Percentiles rank a stretch among this genome's conserved stretches.
Conservation (phyloP, 2,888 invertebrate species). For the Homarus gammarus region DNA sequence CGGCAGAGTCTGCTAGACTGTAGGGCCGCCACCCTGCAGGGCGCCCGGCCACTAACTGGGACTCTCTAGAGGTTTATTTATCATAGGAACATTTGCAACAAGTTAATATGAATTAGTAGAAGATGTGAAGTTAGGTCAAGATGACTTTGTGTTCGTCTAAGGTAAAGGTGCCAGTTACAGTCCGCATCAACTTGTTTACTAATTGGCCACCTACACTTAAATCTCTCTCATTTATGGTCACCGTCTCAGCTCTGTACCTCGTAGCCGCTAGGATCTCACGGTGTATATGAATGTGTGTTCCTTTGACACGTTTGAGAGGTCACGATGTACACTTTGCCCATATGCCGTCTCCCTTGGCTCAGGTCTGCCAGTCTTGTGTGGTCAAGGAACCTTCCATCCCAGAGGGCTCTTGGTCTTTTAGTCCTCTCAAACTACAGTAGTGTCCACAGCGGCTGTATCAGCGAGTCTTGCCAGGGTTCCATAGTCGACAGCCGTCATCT, state of each 20-base stretch:
- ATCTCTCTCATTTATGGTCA: constrained; percentile 24
- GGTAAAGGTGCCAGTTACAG: background rate
- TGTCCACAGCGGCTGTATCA: background rate
- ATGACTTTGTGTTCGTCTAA: background rate
- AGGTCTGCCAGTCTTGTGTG: constrained; percentile 23
- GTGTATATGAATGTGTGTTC: constrained; percentile 60
- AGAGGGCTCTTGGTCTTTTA: background rate
- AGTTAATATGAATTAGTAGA: background rate
- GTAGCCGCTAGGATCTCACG: constrained; percentile 55
- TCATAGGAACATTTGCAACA: background rate
- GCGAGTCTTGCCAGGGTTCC: background rate
- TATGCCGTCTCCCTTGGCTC: constrained; percentile 43
- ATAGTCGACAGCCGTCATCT: background rate
- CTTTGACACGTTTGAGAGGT: constrained; percentile 49
- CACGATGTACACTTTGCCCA: constrained; percentile 35
- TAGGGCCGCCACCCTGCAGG: background rate
- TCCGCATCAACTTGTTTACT: background rate
- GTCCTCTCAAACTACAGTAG: background rate
- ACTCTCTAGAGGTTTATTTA: background rate
- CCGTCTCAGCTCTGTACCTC: constrained; percentile 55
- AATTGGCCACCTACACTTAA: constrained; percentile 41
- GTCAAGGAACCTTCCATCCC: background rate
- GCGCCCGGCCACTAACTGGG: constrained; percentile 18
- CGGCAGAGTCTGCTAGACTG: constrained; percentile 9
- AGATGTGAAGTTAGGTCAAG: background rate